Conservation (phyloP, 2,113 vertebrate species). For the Mungos mungo region DNA sequence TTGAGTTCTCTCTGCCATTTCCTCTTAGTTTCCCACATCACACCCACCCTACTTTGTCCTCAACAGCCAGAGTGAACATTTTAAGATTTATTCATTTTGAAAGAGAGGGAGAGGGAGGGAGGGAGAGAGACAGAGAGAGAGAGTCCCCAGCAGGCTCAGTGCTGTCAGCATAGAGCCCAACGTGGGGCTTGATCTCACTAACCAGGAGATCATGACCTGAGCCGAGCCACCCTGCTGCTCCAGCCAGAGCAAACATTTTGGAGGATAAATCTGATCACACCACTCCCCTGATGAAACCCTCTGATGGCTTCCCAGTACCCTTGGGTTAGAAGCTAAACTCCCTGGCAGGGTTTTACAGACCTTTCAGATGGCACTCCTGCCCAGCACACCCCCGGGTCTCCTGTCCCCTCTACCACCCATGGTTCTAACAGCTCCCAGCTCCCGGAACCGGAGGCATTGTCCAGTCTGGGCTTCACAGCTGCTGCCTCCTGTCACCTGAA, state of each 20-base stretch:
- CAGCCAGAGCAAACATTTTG: neutral
- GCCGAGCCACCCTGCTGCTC: too few relatives aligned
- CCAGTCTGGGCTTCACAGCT: neutral
- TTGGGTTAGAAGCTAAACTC: neutral
- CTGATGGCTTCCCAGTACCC: neutral
- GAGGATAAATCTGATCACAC: neutral
- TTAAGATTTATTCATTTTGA: neutral
- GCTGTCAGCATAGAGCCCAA: too few relatives aligned
- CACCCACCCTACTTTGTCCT: neutral
- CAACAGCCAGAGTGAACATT: neutral
- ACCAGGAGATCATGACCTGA: too few relatives aligned
- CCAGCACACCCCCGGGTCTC: accelerated
- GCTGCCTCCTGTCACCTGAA: neutral
- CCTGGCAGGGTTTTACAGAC: neutral
- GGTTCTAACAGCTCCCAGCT: neutral
- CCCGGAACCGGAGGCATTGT: accelerated
- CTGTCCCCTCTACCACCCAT: too few relatives aligned
- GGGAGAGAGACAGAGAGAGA: too few relatives aligned
- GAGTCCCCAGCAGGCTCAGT: too few relatives aligned
- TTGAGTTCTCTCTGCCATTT: too few relatives aligned
- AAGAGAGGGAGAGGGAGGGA: too few relatives aligned
- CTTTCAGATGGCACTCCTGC: neutral
- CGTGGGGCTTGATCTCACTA: too few relatives aligned
- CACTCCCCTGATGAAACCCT: neutral
- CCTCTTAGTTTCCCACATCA: too few relatives aligned